Conservation (phyloP, 2,797 vertebrate genomes). For the Eremophila alpestris region DNA sequence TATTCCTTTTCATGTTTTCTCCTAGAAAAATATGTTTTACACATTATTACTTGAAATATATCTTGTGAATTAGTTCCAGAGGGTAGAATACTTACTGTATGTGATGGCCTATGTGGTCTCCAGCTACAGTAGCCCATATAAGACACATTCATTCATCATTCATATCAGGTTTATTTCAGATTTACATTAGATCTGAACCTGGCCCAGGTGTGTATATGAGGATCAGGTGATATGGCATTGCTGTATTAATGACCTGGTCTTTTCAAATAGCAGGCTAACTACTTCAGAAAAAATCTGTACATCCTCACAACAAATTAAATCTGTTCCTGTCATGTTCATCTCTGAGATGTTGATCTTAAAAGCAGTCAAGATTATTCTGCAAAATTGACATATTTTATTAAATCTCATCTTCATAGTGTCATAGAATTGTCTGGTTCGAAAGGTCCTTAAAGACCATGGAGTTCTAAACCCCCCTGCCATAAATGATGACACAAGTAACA, state of each 20-base stretch:
- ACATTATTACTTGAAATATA: not conserved
- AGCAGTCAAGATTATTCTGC: conserved; percentile 7
- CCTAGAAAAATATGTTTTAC: not conserved
- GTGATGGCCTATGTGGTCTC: not conserved
- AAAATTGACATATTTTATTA: conserved; percentile 17
- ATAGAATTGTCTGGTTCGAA: not conserved
- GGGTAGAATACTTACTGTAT: not conserved
- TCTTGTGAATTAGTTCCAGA: not conserved
- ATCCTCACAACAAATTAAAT: conserved; percentile 26
- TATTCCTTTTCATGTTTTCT: not conserved
- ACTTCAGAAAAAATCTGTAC: conserved; percentile 9
- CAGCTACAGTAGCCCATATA: not conserved
- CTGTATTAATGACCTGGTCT: conserved; percentile 7
- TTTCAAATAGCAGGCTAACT: conserved; percentile 27
- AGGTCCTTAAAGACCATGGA: not conserved
- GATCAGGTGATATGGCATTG: not conserved
- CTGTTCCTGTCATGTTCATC: not conserved
- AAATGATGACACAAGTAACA: not conserved
- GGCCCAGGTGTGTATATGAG: not conserved
- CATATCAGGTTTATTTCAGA: not conserved
- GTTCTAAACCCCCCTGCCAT: not conserved
- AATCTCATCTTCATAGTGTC: not conserved
- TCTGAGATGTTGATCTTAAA: conserved; percentile 23
- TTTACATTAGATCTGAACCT: conserved; percentile 4
- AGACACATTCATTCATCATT: not conserved